phyloP scores from a whole-genome alignment of 2,888 invertebrate species.

The Gymnocheta viridis region DNA sequence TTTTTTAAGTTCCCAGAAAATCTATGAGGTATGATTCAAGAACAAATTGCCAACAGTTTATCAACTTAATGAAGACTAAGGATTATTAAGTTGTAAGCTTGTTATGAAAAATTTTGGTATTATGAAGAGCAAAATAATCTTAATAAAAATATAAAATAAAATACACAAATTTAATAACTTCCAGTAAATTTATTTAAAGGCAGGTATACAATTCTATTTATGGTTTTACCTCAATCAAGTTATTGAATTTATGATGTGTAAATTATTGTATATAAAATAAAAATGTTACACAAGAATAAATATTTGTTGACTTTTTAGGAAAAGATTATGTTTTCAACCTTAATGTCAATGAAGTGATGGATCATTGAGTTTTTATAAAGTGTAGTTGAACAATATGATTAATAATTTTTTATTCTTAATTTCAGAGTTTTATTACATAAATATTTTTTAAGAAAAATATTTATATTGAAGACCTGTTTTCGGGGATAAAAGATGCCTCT shows the following conservation, averaged over 20 bases:
- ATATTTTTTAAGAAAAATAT: no score
- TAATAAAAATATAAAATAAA: conserved; percentile 12
- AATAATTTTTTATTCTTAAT: no score
- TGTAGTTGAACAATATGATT: no score
- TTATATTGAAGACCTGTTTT: no score
- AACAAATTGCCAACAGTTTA: conserved; percentile 62
- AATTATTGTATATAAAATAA: neutral
- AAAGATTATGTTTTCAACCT: no score
- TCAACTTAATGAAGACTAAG: conserved; percentile 55
- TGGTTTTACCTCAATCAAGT: neutral
- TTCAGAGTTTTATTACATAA: no score
- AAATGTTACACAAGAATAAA: neutral
- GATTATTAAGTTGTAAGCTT: conserved; percentile 38
- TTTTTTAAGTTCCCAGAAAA: neutral
- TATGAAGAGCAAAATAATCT: neutral
- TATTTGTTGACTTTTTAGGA: neutral
- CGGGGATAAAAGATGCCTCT: no score
- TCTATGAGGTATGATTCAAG: conserved; percentile 38
- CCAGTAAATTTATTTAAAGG: neutral
- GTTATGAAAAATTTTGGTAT: conserved; percentile 34
- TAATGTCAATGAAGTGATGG: no score
- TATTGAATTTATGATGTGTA: neutral
- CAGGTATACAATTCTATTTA: neutral
- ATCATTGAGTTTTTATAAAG: no score
- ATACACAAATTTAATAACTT: conserved; percentile 12